A percentile compares a stretch with the other conserved stretches of the same genome.
Evolutionary conservation across 1,140 invertebrate species (phyloP).

Genomic region (Drosophila gunungcola): DNA sequence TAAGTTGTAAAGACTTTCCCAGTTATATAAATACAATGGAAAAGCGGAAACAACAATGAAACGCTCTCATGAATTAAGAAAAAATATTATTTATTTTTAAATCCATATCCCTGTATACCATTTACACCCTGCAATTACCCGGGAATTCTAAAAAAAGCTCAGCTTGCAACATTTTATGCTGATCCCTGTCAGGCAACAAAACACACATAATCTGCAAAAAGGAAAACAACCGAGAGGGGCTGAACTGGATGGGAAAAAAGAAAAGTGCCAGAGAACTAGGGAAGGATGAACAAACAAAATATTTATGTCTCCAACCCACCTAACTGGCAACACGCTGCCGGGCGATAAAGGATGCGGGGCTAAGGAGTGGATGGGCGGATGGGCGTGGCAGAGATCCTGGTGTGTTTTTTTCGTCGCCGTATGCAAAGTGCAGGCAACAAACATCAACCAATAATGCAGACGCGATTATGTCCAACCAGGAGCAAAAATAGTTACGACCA

Average conservation of each 20-base stretch:
- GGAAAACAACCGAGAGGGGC: slow-evolving; percentile 75
- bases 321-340: slow-evolving; percentile 49
- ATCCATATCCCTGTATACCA: slow-evolving; percentile 25
- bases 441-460: slow-evolving; percentile 85
- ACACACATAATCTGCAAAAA: slow-evolving; percentile 85
- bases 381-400: slow-evolving; percentile 12
- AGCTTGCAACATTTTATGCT: slow-evolving; percentile 85
- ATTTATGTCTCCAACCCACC: slow-evolving; percentile 66
- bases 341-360: slow-evolving; percentile 51
- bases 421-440: slow-evolving; percentile 72
- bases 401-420: slow-evolving; percentile 33
- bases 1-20: too few species aligned
- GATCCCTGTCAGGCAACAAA: slow-evolving; percentile 85
- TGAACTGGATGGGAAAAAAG: slow-evolving; percentile 8
- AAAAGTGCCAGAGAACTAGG: slow-evolving; percentile 18
- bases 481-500: slow-evolving; percentile 47
- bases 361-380: background rate
- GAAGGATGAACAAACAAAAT: slow-evolving; percentile 73
- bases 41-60: too few species aligned
- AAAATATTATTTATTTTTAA: slow-evolving; percentile 13
- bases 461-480: slow-evolving; percentile 83
- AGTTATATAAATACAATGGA: too few species aligned
- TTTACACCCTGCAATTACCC: slow-evolving; percentile 44
- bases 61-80: background rate
- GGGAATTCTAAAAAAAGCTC: slow-evolving; percentile 65